A percentile compares a stretch with the other conserved stretches of the same genome.
phyloP scores from a whole-genome alignment of 2,888 invertebrate genomes.

The Rugalucina vietnamica region DNA sequence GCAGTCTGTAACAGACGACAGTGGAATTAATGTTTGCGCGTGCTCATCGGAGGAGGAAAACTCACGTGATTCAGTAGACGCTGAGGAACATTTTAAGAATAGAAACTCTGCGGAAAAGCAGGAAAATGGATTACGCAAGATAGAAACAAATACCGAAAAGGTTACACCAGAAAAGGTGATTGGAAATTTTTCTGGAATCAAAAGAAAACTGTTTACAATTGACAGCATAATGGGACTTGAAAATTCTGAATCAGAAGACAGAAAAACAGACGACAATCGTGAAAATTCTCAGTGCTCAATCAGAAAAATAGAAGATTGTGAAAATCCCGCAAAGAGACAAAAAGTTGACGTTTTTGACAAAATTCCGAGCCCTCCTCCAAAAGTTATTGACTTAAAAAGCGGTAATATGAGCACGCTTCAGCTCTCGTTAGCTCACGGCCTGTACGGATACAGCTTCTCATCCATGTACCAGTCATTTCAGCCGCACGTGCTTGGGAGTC shows the following conservation, averaged over 20 bases:
- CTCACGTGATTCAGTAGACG: slow-evolving; percentile 60
- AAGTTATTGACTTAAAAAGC: slow-evolving; percentile 77
- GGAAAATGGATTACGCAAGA: not conserved
- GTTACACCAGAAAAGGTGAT: not conserved
- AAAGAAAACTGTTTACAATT: slow-evolving; percentile 74
- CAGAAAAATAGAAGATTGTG: slow-evolving; percentile 6
- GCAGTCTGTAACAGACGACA: slow-evolving; percentile 52
- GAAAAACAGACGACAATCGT: not conserved
- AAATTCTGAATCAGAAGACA: slow-evolving; percentile 10
- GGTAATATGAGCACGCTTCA: slow-evolving; percentile 69
- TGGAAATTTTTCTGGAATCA: slow-evolving; percentile 48
- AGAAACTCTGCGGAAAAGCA: not conserved
- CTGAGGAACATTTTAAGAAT: slow-evolving; percentile 34
- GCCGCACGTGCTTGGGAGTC: not conserved
- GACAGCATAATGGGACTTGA: slow-evolving; percentile 78
- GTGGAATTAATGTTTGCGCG: slow-evolving; percentile 68
- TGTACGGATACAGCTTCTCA: slow-evolving; percentile 60
- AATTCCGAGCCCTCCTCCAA: slow-evolving; percentile 81
- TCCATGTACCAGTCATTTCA: slow-evolving; percentile 37
- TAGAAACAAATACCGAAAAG: not conserved
- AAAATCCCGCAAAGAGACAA: slow-evolving; percentile 61
- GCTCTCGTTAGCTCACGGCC: slow-evolving; percentile 67
- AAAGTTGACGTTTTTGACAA: slow-evolving; percentile 79
- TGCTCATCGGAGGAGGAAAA: slow-evolving; percentile 66
- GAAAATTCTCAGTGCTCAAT: slow-evolving; percentile 12